Base-by-base conservation (phyloP, 2,113 vertebrate species). In the Origma solitaria region DNA sequence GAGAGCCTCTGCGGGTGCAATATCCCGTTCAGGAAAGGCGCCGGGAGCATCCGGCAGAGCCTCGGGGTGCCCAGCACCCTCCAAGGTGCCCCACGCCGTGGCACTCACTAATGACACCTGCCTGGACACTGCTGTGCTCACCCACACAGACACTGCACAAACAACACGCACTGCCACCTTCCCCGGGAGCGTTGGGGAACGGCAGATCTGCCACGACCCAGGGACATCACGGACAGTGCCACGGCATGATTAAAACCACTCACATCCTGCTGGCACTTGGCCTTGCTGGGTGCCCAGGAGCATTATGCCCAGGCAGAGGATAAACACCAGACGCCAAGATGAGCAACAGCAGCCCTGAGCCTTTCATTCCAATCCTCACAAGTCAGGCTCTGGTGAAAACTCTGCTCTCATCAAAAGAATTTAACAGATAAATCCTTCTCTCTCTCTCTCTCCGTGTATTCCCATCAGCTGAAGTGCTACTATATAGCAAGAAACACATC, bases 161-260 rank as follows among this genome's bases (percentile, higher is more conserved):
- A 70, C 61, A 57, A 0, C 62, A 30, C 7, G 0, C 2, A 0
- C 24, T 21, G 20, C 57, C 54, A 9, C 3, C 2, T 5, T 42
- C 11, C 9, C 47, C 12, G 25, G n/a, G 7, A 33, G 81, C 19
- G 0, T 3, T 1, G 23, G 51, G 15, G 18, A 77, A 33, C 27
- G 49, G 45, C 5, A 47, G 70, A 45, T 38, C 33, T 0, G 28
- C 49, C 81, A 20, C 3, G 1, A 3, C 0, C 4, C 4, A 4
- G 68, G 50, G 79, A 1, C 13, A 56, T 16, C 10, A 1, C 0
- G 8, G 81, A 8, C 72, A 24, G 11, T 4, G 68, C 24, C 14
- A 0, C 0, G 21, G 3, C 76, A 6, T 1, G 21, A 40, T 1
- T 11, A 11, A 7, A 73, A 18, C 30, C 6, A 1, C 7, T 24